phyloP scores from a whole-genome alignment of 2,888 invertebrate genomes.

The Drosophila anomalata region DNA sequence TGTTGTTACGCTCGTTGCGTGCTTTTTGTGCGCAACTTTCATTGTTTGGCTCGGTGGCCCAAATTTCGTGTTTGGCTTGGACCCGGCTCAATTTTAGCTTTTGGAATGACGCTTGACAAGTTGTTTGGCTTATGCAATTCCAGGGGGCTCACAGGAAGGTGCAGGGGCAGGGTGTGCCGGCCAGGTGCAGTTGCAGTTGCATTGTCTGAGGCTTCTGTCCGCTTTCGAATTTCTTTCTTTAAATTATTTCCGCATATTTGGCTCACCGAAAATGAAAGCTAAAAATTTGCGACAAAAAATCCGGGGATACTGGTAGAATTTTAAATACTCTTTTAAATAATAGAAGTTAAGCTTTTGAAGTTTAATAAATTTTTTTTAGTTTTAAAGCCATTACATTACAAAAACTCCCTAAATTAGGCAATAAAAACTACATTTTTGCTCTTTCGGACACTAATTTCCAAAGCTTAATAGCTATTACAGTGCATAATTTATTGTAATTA shows the following conservation, averaged over 20 bases:
- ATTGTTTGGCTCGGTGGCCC: conserved; percentile 53
- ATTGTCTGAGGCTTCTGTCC: conserved; percentile 35
- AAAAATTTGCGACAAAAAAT: conserved; percentile 7
- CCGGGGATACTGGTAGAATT: neutral
- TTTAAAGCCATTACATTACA: neutral
- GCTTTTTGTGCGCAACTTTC: conserved; percentile 58
- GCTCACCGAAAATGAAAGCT: conserved; percentile 34
- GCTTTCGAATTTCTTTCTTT: conserved; percentile 34
- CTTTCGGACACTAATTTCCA: no score
- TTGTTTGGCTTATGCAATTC: conserved; percentile 51
- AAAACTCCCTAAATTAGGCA: no score
- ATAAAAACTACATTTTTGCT: no score
- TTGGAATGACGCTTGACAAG: conserved; percentile 63
- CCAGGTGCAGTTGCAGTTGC: conserved; percentile 23
- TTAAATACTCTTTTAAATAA: no score
- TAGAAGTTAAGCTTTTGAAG: no score
- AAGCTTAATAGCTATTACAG: no score
- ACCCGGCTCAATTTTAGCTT: conserved; percentile 31
- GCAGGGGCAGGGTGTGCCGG: neutral
- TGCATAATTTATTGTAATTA: no score
- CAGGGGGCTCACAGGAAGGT: conserved; percentile 36
- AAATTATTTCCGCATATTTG: conserved; percentile 66
- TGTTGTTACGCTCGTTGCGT: conserved; percentile 72
- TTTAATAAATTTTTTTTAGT: neutral
- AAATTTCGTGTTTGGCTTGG: conserved; percentile 48